These are phyloP conservation scores for Hippoglossus stenolepis DNA, from an alignment of 2,113 vertebrate genomes.

Conservation along the genomic window DNA sequence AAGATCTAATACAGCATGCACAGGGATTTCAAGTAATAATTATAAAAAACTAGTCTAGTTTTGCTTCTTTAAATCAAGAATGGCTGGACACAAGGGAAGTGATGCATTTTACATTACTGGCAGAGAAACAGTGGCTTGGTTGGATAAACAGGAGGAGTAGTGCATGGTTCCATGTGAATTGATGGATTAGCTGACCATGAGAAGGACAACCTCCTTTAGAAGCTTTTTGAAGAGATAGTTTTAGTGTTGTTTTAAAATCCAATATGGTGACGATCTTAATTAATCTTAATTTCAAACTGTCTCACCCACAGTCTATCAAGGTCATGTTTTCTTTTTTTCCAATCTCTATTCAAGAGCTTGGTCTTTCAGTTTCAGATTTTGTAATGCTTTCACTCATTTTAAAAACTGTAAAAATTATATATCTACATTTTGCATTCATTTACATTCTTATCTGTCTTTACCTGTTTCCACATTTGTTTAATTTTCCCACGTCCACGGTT, in stretches of 20 bases:
- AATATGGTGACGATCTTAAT: too few relatives aligned
- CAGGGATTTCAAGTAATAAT: conserved; percentile 40
- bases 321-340: too few relatives aligned
- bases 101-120: conserved; percentile 62
- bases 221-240: neutral
- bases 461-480: too few relatives aligned
- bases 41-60: conserved; percentile 41
- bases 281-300: neutral
- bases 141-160: conserved; percentile 25
- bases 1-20: conserved; percentile 19
- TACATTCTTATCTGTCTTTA: too few relatives aligned
- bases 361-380: too few relatives aligned
- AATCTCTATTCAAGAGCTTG: too few relatives aligned
- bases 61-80: conserved; percentile 54
- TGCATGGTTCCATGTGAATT: conserved; percentile 11
- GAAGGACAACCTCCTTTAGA: neutral
- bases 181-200: conserved; percentile 9
- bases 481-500: too few relatives aligned
- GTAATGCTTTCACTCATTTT: too few relatives aligned
- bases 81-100: conserved; percentile 29
- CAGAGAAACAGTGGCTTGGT: conserved; percentile 26
- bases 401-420: too few relatives aligned
- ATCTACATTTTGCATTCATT: too few relatives aligned
- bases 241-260: neutral
- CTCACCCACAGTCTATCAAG: neutral